A percentile compares a stretch with the other conserved stretches of the same genome.
phyloP scores from a whole-genome alignment of 2,797 vertebrate species.

The Sebastes goodei region DNA sequence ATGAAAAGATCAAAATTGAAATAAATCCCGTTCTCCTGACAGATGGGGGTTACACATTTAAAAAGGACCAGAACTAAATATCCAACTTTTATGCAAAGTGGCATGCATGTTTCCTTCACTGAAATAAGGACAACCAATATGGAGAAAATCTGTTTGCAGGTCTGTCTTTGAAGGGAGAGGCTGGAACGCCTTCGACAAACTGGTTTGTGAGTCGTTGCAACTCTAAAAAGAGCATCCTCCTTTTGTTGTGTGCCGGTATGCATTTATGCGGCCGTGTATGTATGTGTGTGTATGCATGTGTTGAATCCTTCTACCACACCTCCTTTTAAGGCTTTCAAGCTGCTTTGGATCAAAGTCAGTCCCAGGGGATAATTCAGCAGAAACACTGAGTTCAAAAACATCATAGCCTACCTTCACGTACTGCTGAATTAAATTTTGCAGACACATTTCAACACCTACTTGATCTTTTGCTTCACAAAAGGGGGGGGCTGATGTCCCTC shows the following conservation, averaged over 20 bases:
- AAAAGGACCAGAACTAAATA: neutral
- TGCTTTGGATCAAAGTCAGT: conserved; percentile 78
- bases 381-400: conserved; percentile 64
- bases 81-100: conserved; percentile 1
- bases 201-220: conserved; percentile 38
- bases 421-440: conserved; percentile 45
- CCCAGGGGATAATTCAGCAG: conserved; percentile 69
- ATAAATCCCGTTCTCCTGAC: neutral
- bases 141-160: conserved; percentile 26
- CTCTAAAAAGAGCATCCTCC: conserved; percentile 41
- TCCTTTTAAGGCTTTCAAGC: conserved; percentile 77
- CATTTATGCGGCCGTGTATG: conserved; percentile 21
- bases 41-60: neutral
- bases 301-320: conserved; percentile 63
- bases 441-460: conserved; percentile 52
- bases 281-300: conserved; percentile 15
- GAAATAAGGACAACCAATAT: neutral
- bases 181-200: conserved; percentile 40
- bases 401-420: conserved; percentile 44
- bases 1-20: neutral
- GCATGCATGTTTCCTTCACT: neutral
- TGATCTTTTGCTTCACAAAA: conserved; percentile 50
- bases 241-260: conserved; percentile 54
- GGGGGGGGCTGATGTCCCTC: conserved; percentile 21
- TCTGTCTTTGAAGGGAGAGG: conserved; percentile 62